Base-by-base conservation (phyloP, 1,140 invertebrate genomes). In the Macrotrachela quadricornifera region DNA sequence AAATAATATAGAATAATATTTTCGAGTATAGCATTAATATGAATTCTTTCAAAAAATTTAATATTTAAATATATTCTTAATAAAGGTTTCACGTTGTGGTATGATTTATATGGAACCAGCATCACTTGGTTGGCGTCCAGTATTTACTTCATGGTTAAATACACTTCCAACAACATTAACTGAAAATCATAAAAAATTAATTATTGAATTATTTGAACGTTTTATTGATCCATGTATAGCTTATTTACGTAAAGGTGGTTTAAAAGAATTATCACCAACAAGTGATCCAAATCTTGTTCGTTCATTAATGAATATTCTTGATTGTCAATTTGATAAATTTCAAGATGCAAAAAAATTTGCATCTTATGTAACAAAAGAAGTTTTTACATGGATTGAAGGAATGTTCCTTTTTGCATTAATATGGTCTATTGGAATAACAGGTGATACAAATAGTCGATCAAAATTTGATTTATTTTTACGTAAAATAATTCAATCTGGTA, bases 31-130 rank as follows among this genome's bases (percentile, higher is more conserved):
- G n/a, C n/a, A n/a, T n/a, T n/a, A n/a, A n/a, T n/a, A n/a, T n/a
- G n/a, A n/a, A n/a, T n/a, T n/a, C n/a, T n/a, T n/a, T n/a, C n/a
- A n/a, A n/a, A n/a, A n/a, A n/a, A n/a, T n/a, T n/a, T n/a, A n/a
- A n/a, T n/a, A n/a, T n/a, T n/a, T n/a, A n/a, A n/a, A n/a, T n/a
- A n/a, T n/a, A n/a, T n/a, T n/a, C n/a, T n/a, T n/a, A n/a, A n/a
- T n/a, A n/a, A n/a, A 69, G 6, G 70, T 88, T 4, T 92, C 86
- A 0, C 77, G 88, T 16, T 92, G 87, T 74, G 87, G 87, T 52
- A 91, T 95, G 84, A 87, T 94, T 59, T 94, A 92, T 64, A 80
- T 92, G 81, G 87, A 92, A 64, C 86, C 87, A 0, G 70, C 73
- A n/a, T 77, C 79, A 0, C 68, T 94, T 11, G 86, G 87, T 6